Percentiles rank a stretch among this genome's conserved stretches.
These are phyloP conservation scores for Eleutherodactylus coqui DNA, from an alignment of 2,797 vertebrate species.

Conservation along the genomic window DNA sequence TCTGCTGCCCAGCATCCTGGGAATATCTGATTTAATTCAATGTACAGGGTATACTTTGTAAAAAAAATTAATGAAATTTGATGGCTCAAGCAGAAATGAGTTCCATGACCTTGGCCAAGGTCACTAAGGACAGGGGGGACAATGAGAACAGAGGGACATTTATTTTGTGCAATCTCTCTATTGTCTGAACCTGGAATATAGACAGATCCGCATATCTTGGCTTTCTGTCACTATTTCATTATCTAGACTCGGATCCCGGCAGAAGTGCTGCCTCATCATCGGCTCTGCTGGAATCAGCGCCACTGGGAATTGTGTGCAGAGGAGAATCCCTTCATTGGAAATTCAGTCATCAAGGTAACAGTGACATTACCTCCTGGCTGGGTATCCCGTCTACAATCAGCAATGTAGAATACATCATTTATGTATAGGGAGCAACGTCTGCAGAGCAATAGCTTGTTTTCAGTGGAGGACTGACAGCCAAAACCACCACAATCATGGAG, in stretches of 20 bases:
- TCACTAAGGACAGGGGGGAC: neutral
- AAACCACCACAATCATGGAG: neutral
- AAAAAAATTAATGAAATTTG: conserved; percentile 6
- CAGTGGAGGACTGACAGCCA: no score
- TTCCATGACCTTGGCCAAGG: conserved; percentile 15
- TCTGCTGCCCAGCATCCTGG: neutral
- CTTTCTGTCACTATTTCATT: conserved; percentile 18
- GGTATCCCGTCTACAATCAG: neutral
- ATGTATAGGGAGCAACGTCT: neutral
- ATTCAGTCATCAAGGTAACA: conserved; percentile 22
- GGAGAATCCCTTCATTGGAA: conserved; percentile 34
- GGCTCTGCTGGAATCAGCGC: conserved; percentile 18
- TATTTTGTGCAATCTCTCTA: neutral
- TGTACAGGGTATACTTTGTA: neutral
- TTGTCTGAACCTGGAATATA: conserved; percentile 7
- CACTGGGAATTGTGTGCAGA: conserved; percentile 27
- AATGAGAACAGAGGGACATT: neutral
- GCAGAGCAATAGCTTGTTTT: no score
- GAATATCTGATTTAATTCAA: conserved; percentile 1
- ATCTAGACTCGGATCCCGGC: conserved; percentile 12
- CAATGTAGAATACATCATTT: neutral
- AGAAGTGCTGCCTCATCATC: conserved; percentile 33
- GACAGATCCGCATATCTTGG: conserved; percentile 19
- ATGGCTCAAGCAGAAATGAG: neutral
- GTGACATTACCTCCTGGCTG: conserved; percentile 1